Percentiles rank a stretch among this genome's conserved stretches.
These are phyloP conservation scores for Leucoraja erinaceus DNA, from an alignment of 2,113 vertebrate species.

Conservation along the genomic window DNA sequence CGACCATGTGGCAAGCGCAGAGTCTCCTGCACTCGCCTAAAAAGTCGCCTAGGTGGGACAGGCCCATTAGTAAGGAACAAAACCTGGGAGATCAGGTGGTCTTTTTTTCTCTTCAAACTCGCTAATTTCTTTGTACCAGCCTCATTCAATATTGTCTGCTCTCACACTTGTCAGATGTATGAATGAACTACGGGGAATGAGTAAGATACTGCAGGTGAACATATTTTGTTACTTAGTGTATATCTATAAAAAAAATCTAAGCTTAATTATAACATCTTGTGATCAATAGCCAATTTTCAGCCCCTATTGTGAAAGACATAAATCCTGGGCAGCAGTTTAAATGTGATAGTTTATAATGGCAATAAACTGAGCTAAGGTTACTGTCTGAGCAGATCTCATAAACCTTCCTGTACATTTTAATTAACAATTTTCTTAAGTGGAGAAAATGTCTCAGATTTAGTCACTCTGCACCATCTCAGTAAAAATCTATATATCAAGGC, in stretches of 20 bases:
- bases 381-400: conserved; percentile 34
- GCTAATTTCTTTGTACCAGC: not conserved
- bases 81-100: not conserved
- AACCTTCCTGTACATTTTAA: conserved; percentile 37
- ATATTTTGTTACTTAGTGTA: conserved; percentile 33
- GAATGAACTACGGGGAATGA: not conserved
- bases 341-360: conserved; percentile 38
- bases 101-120: not conserved
- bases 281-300: conserved; percentile 38
- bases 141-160: not conserved
- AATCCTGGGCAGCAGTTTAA: conserved; percentile 32
- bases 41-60: too few relatives aligned
- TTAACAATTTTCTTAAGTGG: conserved; percentile 39
- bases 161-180: not conserved
- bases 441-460: conserved; percentile 33
- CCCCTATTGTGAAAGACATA: conserved; percentile 36
- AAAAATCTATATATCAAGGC: conserved; percentile 1
- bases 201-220: not conserved
- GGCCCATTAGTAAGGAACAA: not conserved
- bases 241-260: not conserved
- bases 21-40: too few relatives aligned
- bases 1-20: too few relatives aligned
- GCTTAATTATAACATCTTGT: conserved; percentile 37
- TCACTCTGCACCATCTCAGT: conserved; percentile 24
- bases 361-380: conserved; percentile 35